A percentile compares a stretch with the other conserved stretches of the same genome.
These are phyloP conservation scores for Hypselothyrea guttata DNA, from an alignment of 2,888 invertebrate genomes.

Conservation along the genomic window DNA sequence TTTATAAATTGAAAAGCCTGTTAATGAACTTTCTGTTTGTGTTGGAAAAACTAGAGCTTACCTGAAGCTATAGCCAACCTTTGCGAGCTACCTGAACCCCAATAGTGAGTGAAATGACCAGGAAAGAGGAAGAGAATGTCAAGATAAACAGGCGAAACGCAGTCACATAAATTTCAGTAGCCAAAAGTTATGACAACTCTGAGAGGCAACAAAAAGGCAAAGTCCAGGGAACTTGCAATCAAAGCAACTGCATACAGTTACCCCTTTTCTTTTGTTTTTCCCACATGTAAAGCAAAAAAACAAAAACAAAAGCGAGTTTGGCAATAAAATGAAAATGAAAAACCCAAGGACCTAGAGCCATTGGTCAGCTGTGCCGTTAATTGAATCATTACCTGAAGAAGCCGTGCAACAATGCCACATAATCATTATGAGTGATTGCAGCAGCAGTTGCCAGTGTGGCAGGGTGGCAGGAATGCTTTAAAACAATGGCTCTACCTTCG, in stretches of 20 bases:
- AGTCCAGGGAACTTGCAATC: conserved; percentile 36
- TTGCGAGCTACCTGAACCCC: too few species aligned
- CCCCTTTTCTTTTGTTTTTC: conserved; percentile 70
- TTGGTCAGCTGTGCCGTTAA: conserved; percentile 74
- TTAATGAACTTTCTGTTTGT: too few species aligned
- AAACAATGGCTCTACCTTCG: conserved; percentile 49
- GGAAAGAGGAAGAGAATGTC: too few species aligned
- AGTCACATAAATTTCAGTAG: conserved; percentile 47
- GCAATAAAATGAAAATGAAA: background rate
- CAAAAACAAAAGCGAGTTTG: conserved; percentile 1
- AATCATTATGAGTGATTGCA: conserved; percentile 73
- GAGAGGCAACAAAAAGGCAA: conserved; percentile 32
- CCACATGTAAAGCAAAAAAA: conserved; percentile 58
- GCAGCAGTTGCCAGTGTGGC: background rate
- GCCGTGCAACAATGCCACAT: conserved; percentile 65
- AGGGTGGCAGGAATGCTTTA: conserved; percentile 26
- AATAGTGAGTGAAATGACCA: too few species aligned
- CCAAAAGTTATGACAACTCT: conserved; percentile 58
- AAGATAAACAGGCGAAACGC: conserved; percentile 13
- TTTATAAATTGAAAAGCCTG: too few species aligned
- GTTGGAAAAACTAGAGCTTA: background rate
- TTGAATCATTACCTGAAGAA: conserved; percentile 70
- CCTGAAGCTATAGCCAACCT: too few species aligned
- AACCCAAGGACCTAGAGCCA: conserved; percentile 16
- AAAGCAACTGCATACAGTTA: conserved; percentile 26